Evolutionary conservation across 2,888 invertebrate species (phyloP).

Genomic region (Acrocyrtus sp.): DNA sequence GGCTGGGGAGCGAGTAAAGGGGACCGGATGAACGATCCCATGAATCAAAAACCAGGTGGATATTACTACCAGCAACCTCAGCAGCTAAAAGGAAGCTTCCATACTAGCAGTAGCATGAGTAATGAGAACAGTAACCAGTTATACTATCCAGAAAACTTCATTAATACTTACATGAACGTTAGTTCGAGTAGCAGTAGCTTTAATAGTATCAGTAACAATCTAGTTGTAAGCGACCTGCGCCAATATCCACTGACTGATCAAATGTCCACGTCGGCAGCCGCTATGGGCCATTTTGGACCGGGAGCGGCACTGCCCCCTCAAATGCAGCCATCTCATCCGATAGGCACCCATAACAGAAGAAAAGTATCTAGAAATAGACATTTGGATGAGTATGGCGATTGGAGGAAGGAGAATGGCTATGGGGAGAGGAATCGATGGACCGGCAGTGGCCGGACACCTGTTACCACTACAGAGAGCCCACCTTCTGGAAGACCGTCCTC

Average conservation of each 20-base stretch:
- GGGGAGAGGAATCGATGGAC: constrained; percentile 13
- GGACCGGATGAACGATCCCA: constrained; percentile 30
- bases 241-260: constrained; percentile 42
- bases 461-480: constrained; percentile 43
- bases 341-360: constrained; percentile 39
- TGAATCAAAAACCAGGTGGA: constrained; percentile 41
- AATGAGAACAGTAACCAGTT: constrained; percentile 18
- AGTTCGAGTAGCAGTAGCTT: constrained; percentile 1
- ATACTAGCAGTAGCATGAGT: constrained; percentile 4
- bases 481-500: constrained; percentile 22
- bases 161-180: constrained; percentile 12
- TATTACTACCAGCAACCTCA: constrained; percentile 38
- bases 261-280: constrained; percentile 18
- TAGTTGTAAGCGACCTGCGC: constrained; percentile 34
- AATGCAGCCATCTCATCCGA: neutral
- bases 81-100: constrained; percentile 36
- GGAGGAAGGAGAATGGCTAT: too few species aligned
- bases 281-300: neutral
- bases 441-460: neutral
- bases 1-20: constrained; percentile 14
- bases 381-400: constrained; percentile 24
- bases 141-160: constrained; percentile 18
- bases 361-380: constrained; percentile 40
- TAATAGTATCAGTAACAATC: constrained; percentile 21
- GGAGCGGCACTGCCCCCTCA: constrained; percentile 7